Evolutionary conservation across 2,113 vertebrate species (phyloP).

Genomic region (Malurus elegans): DNA sequence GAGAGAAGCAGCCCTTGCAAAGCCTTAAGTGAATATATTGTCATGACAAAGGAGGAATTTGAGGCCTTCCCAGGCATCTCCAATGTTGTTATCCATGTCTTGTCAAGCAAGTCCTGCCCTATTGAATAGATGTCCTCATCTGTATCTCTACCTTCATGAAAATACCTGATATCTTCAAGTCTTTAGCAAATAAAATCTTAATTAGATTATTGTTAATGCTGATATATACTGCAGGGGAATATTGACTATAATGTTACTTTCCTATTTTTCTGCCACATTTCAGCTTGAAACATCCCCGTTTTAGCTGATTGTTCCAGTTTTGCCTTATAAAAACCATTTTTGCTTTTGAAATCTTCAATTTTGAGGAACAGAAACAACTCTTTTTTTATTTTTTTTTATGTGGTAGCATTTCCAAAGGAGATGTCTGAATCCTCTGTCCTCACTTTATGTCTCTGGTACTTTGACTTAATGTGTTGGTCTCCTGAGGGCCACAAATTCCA

Average conservation of each 20-base stretch:
- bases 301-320: neutral
- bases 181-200: neutral
- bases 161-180: neutral
- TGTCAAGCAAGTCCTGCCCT: neutral
- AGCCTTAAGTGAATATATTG: neutral
- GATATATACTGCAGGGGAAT: neutral
- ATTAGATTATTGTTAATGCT: conserved; percentile 9
- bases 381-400: neutral
- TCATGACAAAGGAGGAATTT: neutral
- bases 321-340: neutral
- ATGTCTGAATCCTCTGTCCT: neutral
- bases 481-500: neutral
- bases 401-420: neutral
- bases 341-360: neutral
- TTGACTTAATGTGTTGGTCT: neutral
- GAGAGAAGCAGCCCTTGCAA: neutral
- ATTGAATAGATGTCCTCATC: neutral
- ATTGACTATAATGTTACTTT: neutral
- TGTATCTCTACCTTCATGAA: neutral
- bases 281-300: neutral
- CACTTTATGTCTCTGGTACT: neutral
- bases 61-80: neutral
- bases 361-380: neutral
- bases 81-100: neutral
- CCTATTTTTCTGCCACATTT: neutral